Conservation (phyloP, 1,140 invertebrate species). For the Amyelois transitella region DNA sequence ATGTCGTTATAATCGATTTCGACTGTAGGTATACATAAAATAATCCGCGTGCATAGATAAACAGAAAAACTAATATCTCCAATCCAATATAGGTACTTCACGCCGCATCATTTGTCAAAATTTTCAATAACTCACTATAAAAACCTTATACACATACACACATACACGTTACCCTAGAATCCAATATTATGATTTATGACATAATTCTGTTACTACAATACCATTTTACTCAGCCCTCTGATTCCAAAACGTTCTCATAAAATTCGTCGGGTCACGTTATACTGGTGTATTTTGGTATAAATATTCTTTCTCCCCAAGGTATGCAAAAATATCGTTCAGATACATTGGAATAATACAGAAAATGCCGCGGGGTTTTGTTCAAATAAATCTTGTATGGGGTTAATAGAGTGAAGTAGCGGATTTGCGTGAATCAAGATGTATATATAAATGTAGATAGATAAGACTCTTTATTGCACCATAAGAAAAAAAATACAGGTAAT, state of each 20-base stretch:
- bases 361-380: constrained; percentile 31
- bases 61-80: constrained; percentile 11
- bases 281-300: constrained; percentile 20
- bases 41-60: background rate
- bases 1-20: no score
- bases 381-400: constrained; percentile 51
- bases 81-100: constrained; percentile 10
- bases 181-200: constrained; percentile 53
- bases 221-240: constrained; percentile 13
- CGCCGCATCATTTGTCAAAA: constrained; percentile 42
- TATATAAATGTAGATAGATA: no score
- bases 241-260: background rate
- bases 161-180: constrained; percentile 22
- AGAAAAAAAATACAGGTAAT: no score
- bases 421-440: background rate
- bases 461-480: no score
- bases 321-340: constrained; percentile 48
- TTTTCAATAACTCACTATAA: constrained; percentile 43
- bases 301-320: constrained; percentile 37
- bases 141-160: constrained; percentile 20
- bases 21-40: no score
- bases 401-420: constrained; percentile 40
- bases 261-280: constrained; percentile 5
- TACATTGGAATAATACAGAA: constrained; percentile 27
- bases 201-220: constrained; percentile 24